phyloP scores from a whole-genome alignment of 2,888 invertebrate species.

The Gonocerus acuteangulatus region DNA sequence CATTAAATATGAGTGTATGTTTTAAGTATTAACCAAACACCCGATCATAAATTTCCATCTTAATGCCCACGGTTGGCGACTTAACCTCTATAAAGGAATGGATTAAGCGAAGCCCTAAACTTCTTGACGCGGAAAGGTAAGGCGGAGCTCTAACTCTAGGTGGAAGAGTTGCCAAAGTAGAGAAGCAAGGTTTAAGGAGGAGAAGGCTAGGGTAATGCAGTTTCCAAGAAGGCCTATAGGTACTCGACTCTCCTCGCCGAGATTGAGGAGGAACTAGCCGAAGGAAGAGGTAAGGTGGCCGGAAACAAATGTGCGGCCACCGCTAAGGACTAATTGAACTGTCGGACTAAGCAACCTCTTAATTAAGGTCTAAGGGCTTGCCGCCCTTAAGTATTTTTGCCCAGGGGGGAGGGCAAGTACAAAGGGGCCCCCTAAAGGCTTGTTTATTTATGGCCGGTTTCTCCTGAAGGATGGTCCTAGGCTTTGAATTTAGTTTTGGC shows the following conservation, averaged over 20 bases:
- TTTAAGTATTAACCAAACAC: too few species aligned
- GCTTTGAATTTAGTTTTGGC: slow-evolving; percentile 38
- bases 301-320: slow-evolving; percentile 34
- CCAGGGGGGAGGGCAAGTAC: slow-evolving; percentile 29
- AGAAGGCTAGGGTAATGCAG: too few species aligned
- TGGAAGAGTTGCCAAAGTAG: too few species aligned
- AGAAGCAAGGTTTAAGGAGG: too few species aligned
- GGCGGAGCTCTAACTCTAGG: too few species aligned
- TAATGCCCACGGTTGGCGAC: too few species aligned
- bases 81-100: too few species aligned
- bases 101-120: too few species aligned
- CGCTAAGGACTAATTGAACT: slow-evolving; percentile 35
- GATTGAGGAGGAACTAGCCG: slow-evolving; percentile 4
- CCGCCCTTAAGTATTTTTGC: slow-evolving; percentile 35
- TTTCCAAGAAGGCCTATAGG: too few species aligned
- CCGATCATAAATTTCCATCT: too few species aligned
- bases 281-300: slow-evolving; percentile 16
- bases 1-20: too few species aligned
- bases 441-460: slow-evolving; percentile 39
- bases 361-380: slow-evolving; percentile 33
- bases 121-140: too few species aligned
- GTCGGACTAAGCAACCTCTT: slow-evolving; percentile 35
- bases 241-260: not conserved
- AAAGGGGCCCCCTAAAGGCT: slow-evolving; percentile 34
- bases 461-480: slow-evolving; percentile 37